Evolutionary conservation across 2,888 invertebrate genomes (phyloP).

Genomic region (Idaea straminata): DNA sequence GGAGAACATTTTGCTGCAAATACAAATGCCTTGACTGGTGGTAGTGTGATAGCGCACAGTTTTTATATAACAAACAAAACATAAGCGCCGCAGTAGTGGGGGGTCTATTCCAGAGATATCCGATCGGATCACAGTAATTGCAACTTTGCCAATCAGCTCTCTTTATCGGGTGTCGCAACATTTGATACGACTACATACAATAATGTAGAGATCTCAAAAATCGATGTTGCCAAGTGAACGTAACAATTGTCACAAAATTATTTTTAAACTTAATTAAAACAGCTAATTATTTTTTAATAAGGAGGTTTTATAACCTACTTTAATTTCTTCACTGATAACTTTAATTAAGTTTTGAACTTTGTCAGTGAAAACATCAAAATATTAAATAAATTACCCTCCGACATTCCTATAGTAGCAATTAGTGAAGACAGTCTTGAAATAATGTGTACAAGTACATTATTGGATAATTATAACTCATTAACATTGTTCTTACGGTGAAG

Average conservation of each 20-base stretch:
- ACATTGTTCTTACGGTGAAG: too few species aligned
- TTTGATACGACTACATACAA: conserved; percentile 59
- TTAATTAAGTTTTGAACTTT: too few species aligned
- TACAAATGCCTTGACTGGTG: conserved; percentile 72
- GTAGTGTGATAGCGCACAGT: conserved; percentile 64
- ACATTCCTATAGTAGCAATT: too few species aligned
- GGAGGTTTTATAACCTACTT: too few species aligned
- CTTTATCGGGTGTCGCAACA: conserved; percentile 69
- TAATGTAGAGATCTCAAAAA: conserved; percentile 55
- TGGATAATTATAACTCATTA: too few species aligned
- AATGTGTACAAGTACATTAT: too few species aligned
- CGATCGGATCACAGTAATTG: conserved; percentile 76
- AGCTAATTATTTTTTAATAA: not conserved
- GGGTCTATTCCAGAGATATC: conserved; percentile 71
- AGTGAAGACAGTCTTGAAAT: too few species aligned
- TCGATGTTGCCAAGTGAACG: conserved; percentile 57
- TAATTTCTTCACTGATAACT: too few species aligned
- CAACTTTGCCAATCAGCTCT: conserved; percentile 71
- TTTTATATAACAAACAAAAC: conserved; percentile 79
- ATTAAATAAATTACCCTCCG: too few species aligned
- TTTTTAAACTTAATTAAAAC: conserved; percentile 9
- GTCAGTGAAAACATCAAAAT: too few species aligned
- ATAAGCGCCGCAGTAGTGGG: conserved; percentile 60
- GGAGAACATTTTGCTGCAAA: conserved; percentile 74
- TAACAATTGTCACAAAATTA: conserved; percentile 46